These are phyloP conservation scores for Sebastes baramenuke DNA, from an alignment of 2,797 vertebrate species.

Conservation along the genomic window DNA sequence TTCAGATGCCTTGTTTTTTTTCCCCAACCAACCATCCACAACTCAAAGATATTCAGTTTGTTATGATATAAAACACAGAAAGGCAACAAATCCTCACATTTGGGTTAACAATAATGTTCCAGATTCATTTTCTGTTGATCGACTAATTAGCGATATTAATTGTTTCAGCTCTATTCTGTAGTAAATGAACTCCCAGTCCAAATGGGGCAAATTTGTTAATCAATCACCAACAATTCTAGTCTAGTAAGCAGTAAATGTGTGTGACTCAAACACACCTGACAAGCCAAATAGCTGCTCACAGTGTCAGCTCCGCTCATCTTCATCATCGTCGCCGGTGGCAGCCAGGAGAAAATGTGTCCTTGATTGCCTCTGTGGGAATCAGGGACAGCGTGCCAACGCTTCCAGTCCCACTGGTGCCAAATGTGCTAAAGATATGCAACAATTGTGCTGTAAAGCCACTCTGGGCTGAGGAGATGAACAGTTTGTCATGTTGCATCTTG, in stretches of 20 bases:
- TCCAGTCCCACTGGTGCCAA: conserved; percentile 42
- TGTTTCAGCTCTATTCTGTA: background rate
- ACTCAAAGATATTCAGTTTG: background rate
- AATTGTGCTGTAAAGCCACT: conserved; percentile 17
- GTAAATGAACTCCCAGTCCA: background rate
- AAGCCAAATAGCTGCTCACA: conserved; percentile 50
- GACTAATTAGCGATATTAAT: background rate
- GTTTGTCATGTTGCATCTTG: conserved; percentile 26
- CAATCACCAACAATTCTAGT: background rate
- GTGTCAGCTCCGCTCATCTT: conserved; percentile 62
- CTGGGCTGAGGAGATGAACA: conserved; percentile 6
- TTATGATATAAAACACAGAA: background rate
- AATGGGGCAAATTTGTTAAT: background rate
- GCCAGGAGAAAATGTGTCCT: conserved; percentile 26
- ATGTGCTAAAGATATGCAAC: conserved; percentile 56
- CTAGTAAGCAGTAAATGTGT: conserved; percentile 40
- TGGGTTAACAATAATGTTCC: background rate
- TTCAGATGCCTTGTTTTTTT: background rate
- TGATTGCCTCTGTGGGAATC: conserved; percentile 40
- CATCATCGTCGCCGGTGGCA: conserved; percentile 42
- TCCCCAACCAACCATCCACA: background rate
- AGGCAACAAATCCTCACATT: background rate
- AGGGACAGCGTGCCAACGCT: conserved; percentile 19
- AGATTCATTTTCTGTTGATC: background rate
- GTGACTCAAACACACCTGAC: conserved; percentile 46